These are phyloP conservation scores for Siniperca scherzeri DNA, from an alignment of 2,797 vertebrate genomes.

Conservation along the genomic window DNA sequence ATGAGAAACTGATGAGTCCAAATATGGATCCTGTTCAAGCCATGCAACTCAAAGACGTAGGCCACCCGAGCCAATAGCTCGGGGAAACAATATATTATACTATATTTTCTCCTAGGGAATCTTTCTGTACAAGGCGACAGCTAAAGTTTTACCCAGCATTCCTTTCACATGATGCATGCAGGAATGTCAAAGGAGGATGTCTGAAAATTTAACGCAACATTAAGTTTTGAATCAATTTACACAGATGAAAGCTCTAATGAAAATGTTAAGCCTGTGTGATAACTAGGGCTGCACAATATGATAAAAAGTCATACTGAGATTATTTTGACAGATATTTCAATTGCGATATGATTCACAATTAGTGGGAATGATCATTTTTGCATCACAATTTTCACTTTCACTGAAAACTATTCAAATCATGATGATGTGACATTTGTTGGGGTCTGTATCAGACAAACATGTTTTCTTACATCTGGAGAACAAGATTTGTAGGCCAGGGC, in stretches of 20 bases:
- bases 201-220: constrained; percentile 22
- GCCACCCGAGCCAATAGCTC: constrained; percentile 25
- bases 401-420: too few relatives aligned
- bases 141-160: constrained; percentile 54
- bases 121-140: constrained; percentile 19
- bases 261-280: not conserved
- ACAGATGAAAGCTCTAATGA: constrained; percentile 7
- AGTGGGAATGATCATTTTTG: too few relatives aligned
- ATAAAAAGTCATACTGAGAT: too few relatives aligned
- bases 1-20: constrained; percentile 46
- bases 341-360: too few relatives aligned
- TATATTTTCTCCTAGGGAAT: constrained; percentile 40
- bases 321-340: too few relatives aligned
- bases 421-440: too few relatives aligned
- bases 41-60: constrained; percentile 29
- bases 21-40: constrained; percentile 56
- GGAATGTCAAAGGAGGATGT: constrained; percentile 36
- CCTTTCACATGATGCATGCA: constrained; percentile 46
- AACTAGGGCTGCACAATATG: not conserved
- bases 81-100: constrained; percentile 4
- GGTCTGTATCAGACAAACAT: too few relatives aligned
- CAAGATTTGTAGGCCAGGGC: too few relatives aligned
- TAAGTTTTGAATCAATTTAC: constrained; percentile 19
- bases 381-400: too few relatives aligned
- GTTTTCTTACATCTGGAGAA: too few relatives aligned